Evolutionary conservation across 2,888 invertebrate genomes (phyloP), one percentile per base, ranked within the genome.

Genomic region (Drosophila meridiana): DNA sequence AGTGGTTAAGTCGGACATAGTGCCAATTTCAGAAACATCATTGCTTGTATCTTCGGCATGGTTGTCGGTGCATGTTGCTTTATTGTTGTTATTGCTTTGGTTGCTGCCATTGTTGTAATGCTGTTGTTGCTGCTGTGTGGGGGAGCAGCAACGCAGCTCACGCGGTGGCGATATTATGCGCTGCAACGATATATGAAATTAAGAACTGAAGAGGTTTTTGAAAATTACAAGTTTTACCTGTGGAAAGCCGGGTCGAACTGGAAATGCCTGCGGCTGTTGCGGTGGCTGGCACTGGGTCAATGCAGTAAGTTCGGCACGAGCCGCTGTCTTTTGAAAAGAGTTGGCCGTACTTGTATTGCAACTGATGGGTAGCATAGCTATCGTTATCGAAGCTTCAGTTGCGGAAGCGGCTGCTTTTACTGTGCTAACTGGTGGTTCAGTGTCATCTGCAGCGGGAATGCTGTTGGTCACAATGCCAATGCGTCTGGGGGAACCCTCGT

Each of bases 171-270:
- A 92, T 62, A 93, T 88, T 55, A 93, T 93, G 61, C 93, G 92
- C 93, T 57, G 76, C n/a, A 28, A 38, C 11, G 14, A 36, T 20
- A n/a, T 6, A 20, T 43, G 7, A 9, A 20, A 40, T 20, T 48
- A 11, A n/a, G n/a, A 11, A 38, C 6, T 30, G 6, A 38, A 20
- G 7, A 5, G 4, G 4, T 4, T 14, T 38, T 26, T 14, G 0
- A 30, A 40, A 13, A 40, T 14, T n/a, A n/a, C n/a, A 6, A 13
- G 4, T 8, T 11, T 38, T 83, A 93, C 93, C 94, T 97, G 97
- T 74, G 98, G 98, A 94, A 98, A 98, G 20, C 98, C 98, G 57
- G 98, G 98, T 83, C 97, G 94, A 50, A 97, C 96, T 73, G 96
- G 95, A 92, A 96, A 95, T 26, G 67, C 62, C 56, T 89, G 89